Conservation (phyloP, 2,888 invertebrate species). For the Lumbricus terrestris region DNA sequence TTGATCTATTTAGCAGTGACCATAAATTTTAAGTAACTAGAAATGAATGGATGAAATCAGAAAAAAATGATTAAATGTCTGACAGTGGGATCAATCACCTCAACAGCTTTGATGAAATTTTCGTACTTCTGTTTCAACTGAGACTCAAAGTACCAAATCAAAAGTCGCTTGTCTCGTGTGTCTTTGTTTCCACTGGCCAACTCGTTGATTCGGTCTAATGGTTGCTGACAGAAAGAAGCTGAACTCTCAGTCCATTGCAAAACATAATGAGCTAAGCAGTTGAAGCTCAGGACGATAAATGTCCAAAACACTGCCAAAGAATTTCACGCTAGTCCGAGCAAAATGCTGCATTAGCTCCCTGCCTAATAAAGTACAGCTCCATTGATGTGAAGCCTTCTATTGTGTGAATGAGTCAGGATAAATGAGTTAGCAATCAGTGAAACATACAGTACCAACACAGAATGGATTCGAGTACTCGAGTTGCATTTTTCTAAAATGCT, state of each 20-base stretch:
- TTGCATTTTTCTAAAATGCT: background rate
- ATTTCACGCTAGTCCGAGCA: background rate
- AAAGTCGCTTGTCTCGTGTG: conserved; percentile 51
- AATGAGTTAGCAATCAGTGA: background rate
- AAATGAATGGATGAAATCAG: background rate
- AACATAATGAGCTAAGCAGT: background rate
- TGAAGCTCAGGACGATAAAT: background rate
- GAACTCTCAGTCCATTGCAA: background rate
- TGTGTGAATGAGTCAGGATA: background rate
- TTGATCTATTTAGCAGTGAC: background rate
- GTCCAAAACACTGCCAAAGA: background rate
- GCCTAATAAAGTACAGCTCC: background rate
- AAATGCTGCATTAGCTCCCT: background rate
- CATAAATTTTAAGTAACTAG: background rate
- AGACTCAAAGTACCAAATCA: conserved; percentile 83
- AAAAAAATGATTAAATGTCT: background rate
- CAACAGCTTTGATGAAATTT: conserved; percentile 72
- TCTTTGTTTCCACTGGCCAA: conserved; percentile 66
- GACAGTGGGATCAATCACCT: conserved; percentile 57
- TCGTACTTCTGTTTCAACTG: conserved; percentile 76
- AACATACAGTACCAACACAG: background rate
- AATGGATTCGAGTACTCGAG: background rate
- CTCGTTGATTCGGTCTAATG: conserved; percentile 50
- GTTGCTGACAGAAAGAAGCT: conserved; percentile 50
- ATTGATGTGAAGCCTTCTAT: background rate